Evolutionary conservation across 2,797 vertebrate genomes (phyloP).

Genomic region (Halcyon smyrnensis): DNA sequence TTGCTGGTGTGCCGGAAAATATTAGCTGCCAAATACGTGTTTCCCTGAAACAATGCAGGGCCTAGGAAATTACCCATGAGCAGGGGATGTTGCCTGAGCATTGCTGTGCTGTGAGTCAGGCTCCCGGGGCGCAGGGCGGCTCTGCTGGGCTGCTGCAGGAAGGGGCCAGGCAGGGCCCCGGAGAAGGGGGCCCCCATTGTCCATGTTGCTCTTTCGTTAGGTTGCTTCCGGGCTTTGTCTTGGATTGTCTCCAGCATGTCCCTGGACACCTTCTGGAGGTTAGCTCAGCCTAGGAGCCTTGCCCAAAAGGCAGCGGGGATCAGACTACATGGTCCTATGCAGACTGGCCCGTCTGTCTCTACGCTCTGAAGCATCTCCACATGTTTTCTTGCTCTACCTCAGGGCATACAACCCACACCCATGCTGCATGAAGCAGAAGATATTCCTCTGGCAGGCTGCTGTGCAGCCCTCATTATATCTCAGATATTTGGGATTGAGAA

Average conservation of each 20-base stretch:
- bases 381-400: neutral
- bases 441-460: neutral
- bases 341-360: rapidly evolving
- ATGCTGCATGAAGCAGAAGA: neutral
- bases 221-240: neutral
- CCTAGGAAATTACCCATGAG: neutral
- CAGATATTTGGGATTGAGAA: neutral
- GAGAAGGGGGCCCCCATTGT: neutral
- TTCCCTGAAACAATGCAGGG: neutral
- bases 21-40: neutral
- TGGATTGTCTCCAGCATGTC: neutral
- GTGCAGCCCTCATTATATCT: neutral
- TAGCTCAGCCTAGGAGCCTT: neutral
- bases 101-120: neutral
- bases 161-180: neutral
- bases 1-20: neutral
- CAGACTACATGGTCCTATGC: neutral
- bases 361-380: rapidly evolving
- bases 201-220: neutral
- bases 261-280: neutral
- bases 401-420: neutral
- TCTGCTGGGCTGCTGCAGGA: neutral
- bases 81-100: neutral
- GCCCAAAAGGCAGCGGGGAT: neutral
- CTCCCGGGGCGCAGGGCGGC: rapidly evolving